phyloP scores from a whole-genome alignment of 2,797 vertebrate species.

The Adelosebastes latens region DNA sequence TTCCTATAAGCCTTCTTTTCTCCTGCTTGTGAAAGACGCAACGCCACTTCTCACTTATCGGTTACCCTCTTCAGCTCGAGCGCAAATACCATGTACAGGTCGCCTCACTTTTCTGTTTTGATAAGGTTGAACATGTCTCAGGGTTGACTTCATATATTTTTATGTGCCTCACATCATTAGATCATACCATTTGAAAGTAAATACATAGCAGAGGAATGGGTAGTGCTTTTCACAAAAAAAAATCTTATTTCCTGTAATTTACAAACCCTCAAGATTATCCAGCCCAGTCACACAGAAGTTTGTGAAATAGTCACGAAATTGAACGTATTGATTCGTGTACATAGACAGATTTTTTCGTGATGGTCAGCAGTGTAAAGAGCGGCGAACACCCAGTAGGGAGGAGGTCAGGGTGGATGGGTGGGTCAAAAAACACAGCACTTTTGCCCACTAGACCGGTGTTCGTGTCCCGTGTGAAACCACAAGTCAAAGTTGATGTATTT shows the following conservation, averaged over 20 bases:
- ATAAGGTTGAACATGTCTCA: not conserved
- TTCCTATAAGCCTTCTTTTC: too few species aligned
- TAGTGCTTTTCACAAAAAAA: not conserved
- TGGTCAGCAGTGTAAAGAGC: too few species aligned
- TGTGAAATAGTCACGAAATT: too few species aligned
- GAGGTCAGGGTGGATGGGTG: too few species aligned
- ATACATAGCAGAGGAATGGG: not conserved
- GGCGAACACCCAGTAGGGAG: fast-evolving
- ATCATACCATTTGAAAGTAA: not conserved
- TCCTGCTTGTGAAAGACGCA: conserved; percentile 42
- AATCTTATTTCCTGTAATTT: not conserved
- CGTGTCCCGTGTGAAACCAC: too few species aligned
- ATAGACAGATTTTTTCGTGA: too few species aligned
- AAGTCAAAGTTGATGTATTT: too few species aligned
- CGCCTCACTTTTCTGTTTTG: conserved; percentile 7
- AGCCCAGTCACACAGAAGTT: too few species aligned
- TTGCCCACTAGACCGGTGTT: too few species aligned
- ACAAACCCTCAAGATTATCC: not conserved
- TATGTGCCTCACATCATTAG: not conserved
- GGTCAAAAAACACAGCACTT: too few species aligned
- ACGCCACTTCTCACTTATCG: conserved; percentile 33
- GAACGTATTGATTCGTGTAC: too few species aligned
- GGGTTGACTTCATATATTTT: not conserved
- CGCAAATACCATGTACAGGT: conserved; percentile 8
- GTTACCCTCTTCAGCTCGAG: conserved; percentile 23